Base-by-base conservation (phyloP, 2,888 invertebrate species). In the Mechanitis mazaeus region DNA sequence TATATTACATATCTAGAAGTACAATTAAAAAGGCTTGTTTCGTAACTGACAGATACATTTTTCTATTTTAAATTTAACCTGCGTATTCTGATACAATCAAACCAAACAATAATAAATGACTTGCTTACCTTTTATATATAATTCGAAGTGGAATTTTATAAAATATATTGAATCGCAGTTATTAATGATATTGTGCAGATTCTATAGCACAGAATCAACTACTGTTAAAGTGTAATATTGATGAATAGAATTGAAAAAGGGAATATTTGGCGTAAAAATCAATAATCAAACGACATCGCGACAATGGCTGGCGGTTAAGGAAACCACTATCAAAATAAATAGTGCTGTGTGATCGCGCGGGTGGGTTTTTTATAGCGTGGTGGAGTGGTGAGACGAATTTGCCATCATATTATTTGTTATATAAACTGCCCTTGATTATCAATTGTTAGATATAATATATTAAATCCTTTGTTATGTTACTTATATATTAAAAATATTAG, bases 191-290 rank as follows among this genome's bases (percentile, higher is more conserved):
- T 79, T 83, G 81, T 83, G 80, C 77, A 77, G 75, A 74, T 74
- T 74, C 76, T 77, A 9, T 89, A 88, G 84, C 83, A 74, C 68
- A 70, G 69, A 78, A 83, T 83, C 81, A 83, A 80, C 82, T 83
- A 80, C 76, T 80, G 80, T 83, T 79, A 83, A 84, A 86, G 74
- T 78, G 83, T 87, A 84, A 87, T 87, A 86, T 82, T 77, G 72
- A 76, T 86, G 81, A 88, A 89, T 86, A 77, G 84, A 74, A 73
- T 83, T 72, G 72, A 78, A 83, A 87, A 86, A 86, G 81, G 82
- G 76, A 85, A 83, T 84, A 85, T 89, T 86, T 87, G 81, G 88
- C 88, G 89, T 89, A 85, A 89, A 89, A 89, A 90, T 90, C 90
- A 90, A 90, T 89, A 90, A 89, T 89, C 84, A 82, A 83, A 84